Conservation (phyloP, 2,888 invertebrate species). For the Pheosia tremula region DNA sequence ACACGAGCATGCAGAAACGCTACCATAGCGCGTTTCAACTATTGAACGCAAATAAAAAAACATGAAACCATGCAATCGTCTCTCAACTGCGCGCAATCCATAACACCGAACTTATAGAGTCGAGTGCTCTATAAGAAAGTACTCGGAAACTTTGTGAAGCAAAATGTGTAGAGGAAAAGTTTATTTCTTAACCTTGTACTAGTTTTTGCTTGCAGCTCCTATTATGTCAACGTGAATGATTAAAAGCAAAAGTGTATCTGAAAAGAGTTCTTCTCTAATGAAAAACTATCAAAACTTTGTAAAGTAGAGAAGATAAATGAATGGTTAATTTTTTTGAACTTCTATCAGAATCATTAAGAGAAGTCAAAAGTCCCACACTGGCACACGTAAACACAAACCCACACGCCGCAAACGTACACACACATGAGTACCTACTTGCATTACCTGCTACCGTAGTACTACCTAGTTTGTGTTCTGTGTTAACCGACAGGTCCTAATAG, state of each 20-base stretch:
- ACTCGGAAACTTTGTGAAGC: neutral
- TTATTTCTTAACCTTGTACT: conserved; percentile 1
- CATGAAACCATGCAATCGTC: neutral
- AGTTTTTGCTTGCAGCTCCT: neutral
- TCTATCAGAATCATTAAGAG: neutral
- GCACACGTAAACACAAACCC: too few species aligned
- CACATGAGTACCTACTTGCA: too few species aligned
- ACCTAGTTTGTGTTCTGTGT: too few species aligned
- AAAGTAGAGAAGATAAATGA: neutral
- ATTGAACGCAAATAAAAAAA: neutral
- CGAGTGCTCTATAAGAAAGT: neutral
- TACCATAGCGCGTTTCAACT: too few species aligned
- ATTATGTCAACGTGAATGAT: neutral
- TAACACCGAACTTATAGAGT: neutral
- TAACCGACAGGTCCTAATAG: too few species aligned
- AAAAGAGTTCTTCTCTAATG: neutral
- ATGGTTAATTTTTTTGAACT: neutral
- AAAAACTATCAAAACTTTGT: neutral
- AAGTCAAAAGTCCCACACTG: too few species aligned
- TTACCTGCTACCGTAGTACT: too few species aligned
- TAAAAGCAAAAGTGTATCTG: neutral
- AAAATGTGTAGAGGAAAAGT: neutral
- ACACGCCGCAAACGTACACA: too few species aligned
- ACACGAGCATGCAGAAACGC: too few species aligned
- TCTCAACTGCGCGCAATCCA: neutral